Percentiles rank a stretch among this genome's conserved stretches.
phyloP scores from a whole-genome alignment of 2,113 vertebrate species.

The Neoarius graeffei region DNA sequence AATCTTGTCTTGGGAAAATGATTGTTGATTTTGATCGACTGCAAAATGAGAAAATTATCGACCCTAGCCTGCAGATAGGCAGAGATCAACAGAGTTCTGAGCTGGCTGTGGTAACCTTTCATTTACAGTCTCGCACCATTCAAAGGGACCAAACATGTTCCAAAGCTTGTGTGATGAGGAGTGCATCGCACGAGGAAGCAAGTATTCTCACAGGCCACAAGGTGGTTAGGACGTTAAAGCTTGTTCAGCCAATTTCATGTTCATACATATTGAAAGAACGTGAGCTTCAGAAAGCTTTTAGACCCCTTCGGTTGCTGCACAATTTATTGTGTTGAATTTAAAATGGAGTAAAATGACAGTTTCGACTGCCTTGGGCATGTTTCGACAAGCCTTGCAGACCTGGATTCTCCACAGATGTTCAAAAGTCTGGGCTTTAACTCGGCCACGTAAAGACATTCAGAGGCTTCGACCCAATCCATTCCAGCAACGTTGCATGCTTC shows the following conservation, averaged over 20 bases:
- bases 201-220: neutral
- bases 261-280: neutral
- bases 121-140: neutral
- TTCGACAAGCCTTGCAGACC: neutral
- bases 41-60: constrained; percentile 30
- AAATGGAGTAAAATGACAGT: neutral
- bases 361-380: neutral
- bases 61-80: neutral
- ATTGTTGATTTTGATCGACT: neutral
- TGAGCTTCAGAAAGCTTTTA: neutral
- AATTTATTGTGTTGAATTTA: neutral
- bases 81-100: neutral
- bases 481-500: neutral
- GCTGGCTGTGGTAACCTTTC: neutral
- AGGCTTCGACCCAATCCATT: too few species aligned
- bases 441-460: neutral
- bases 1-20: constrained; percentile 22
- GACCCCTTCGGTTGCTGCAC: neutral
- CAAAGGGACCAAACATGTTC: neutral
- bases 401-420: neutral
- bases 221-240: neutral
- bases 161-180: neutral
- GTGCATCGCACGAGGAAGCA: neutral
- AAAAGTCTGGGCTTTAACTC: neutral
- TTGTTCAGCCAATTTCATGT: neutral